Percentiles rank a stretch among this genome's conserved stretches.
These are phyloP conservation scores for Eupeodes luniger DNA, from an alignment of 2,888 invertebrate species.

Conservation along the genomic window DNA sequence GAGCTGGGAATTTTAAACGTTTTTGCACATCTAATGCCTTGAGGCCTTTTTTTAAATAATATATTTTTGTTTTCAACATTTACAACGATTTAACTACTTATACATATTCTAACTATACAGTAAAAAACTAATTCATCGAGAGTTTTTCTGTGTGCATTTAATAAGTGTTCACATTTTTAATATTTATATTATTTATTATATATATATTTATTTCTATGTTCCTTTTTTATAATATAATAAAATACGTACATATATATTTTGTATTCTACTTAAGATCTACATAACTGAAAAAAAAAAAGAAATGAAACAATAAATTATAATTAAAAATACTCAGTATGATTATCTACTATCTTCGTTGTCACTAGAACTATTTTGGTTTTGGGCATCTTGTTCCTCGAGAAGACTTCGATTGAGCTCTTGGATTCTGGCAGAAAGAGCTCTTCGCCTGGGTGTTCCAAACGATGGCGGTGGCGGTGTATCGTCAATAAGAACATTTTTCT, in stretches of 20 bases:
- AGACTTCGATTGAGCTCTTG: slow-evolving; percentile 84
- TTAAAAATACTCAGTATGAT: slow-evolving; percentile 39
- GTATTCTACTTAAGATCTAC: slow-evolving; percentile 49
- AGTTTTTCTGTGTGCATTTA: slow-evolving; percentile 69
- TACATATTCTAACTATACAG: slow-evolving; percentile 55
- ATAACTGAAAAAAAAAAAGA: slow-evolving; percentile 3
- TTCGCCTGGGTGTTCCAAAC: slow-evolving; percentile 83
- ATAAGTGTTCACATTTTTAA: slow-evolving; percentile 68
- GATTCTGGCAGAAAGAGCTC: slow-evolving; percentile 84
- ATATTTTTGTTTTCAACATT: slow-evolving; percentile 49
- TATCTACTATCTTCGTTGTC: slow-evolving; percentile 83
- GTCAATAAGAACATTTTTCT: slow-evolving; percentile 92
- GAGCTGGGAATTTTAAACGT: slow-evolving; percentile 34
- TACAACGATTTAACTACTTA: slow-evolving; percentile 60
- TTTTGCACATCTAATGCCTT: slow-evolving; percentile 17
- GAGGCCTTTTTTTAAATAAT: slow-evolving; percentile 38
- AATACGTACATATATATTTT: slow-evolving; percentile 44
- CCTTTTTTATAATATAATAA: slow-evolving; percentile 56
- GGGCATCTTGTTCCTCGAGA: slow-evolving; percentile 82
- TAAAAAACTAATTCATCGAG: slow-evolving; percentile 69
- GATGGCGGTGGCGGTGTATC: slow-evolving; percentile 87
- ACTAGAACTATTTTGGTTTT: slow-evolving; percentile 83
- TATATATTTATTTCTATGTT: slow-evolving; percentile 36
- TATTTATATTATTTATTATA: slow-evolving; percentile 18
- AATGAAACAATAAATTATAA: slow-evolving; percentile 28